Evolutionary conservation across 1,140 invertebrate species (phyloP).

Genomic region (Camponotus pennsylvanicus): DNA sequence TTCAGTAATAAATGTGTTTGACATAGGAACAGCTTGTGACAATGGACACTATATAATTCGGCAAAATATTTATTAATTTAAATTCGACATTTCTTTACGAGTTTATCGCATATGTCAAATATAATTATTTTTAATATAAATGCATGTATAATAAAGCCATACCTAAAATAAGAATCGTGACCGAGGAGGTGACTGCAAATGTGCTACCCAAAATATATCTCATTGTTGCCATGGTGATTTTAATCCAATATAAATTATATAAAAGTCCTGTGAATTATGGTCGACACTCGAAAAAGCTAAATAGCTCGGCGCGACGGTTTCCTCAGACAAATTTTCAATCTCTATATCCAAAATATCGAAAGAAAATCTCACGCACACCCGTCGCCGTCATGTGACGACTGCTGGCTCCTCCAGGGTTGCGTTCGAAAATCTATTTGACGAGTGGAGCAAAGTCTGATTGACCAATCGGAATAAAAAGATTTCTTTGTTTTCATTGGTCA

Average conservation of each 20-base stretch:
- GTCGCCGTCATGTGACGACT: conserved; percentile 80
- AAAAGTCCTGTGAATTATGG: not conserved
- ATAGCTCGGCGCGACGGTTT: not conserved
- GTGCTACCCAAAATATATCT: conserved; percentile 89
- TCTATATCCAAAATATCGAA: conserved; percentile 10
- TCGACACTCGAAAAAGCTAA: not conserved
- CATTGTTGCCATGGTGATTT: conserved; percentile 78
- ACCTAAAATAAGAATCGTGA: conserved; percentile 88
- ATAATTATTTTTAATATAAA: conserved; percentile 16
- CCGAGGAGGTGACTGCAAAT: conserved; percentile 87
- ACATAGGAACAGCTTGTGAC: not conserved
- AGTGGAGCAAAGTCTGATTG: too few relatives aligned
- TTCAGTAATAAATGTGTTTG: not conserved
- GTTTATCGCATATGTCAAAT: not conserved
- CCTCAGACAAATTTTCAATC: conserved; percentile 5
- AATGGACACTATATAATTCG: not conserved
- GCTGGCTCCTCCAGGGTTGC: not conserved
- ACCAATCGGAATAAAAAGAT: too few relatives aligned
- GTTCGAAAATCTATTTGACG: too few relatives aligned
- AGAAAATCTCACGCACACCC: conserved; percentile 69
- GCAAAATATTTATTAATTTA: not conserved
- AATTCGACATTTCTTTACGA: too few relatives aligned
- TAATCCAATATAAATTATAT: not conserved
- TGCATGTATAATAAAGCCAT: conserved; percentile 58
- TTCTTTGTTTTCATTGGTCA: too few relatives aligned